Percentiles rank a stretch among this genome's conserved stretches.
Evolutionary conservation across 2,797 vertebrate species (phyloP).

Genomic region (Hafferia zeledoni): DNA sequence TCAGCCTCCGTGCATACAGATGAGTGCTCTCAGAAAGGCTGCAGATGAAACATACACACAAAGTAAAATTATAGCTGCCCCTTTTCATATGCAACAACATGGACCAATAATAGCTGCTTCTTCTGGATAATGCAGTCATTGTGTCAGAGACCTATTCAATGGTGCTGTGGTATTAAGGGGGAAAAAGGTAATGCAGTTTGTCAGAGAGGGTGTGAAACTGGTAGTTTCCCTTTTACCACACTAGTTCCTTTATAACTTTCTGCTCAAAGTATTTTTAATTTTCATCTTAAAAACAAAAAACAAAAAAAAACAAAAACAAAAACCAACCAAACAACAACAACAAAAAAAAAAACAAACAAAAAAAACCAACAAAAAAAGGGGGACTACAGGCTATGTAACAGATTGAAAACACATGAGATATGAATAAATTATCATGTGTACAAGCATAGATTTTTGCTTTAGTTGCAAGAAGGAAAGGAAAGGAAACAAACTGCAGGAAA

Average conservation of each 20-base stretch:
- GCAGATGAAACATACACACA: neutral
- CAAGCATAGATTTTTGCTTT: neutral
- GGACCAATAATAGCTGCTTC: neutral
- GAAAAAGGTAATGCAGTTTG: neutral
- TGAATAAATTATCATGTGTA: neutral
- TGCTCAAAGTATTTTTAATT: neutral
- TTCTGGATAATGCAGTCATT: neutral
- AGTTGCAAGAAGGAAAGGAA: neutral
- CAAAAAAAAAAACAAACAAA: too few species aligned
- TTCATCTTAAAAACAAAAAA: neutral
- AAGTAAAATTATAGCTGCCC: neutral
- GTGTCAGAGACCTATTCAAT: neutral
- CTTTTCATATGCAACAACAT: neutral
- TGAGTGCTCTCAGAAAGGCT: constrained; percentile 13
- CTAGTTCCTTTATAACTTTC: neutral
- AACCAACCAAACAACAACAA: too few species aligned
- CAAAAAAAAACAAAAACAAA: too few species aligned
- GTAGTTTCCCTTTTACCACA: neutral
- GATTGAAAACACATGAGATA: neutral
- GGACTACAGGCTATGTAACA: neutral
- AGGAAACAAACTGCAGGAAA: neutral
- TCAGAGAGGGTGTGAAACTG: neutral
- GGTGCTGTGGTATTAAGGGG: neutral
- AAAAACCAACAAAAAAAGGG: neutral
- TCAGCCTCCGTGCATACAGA: neutral